phyloP scores from a whole-genome alignment of 2,888 invertebrate species.

The Stenotaenia linearis region DNA sequence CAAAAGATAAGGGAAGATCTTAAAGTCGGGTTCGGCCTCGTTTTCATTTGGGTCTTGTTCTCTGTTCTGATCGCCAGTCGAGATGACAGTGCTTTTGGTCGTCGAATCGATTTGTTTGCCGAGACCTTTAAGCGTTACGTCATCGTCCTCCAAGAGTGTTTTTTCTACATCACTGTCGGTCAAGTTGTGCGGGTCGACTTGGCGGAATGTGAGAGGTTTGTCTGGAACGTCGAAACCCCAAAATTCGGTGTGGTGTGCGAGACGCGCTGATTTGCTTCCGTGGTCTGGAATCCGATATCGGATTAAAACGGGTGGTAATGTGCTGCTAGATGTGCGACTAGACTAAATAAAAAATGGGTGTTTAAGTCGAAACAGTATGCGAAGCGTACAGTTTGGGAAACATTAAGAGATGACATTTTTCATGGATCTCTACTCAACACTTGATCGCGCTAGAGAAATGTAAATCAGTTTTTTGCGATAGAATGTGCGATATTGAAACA shows the following conservation, averaged over 20 bases:
- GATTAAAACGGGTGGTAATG: not conserved
- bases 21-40: not conserved
- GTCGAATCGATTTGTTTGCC: not conserved
- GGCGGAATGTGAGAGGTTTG: not conserved
- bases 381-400: too few species aligned
- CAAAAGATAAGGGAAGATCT: conserved; percentile 27
- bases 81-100: not conserved
- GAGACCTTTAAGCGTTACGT: not conserved
- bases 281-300: not conserved
- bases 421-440: too few species aligned
- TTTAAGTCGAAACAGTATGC: too few species aligned
- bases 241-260: not conserved
- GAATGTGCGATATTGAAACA: too few species aligned
- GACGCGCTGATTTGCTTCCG: not conserved
- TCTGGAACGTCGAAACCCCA: conserved; percentile 1
- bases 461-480: too few species aligned
- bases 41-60: not conserved
- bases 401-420: too few species aligned
- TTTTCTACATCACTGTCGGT: not conserved
- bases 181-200: not conserved
- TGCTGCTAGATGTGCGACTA: not conserved
- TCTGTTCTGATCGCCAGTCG: not conserved
- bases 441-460: too few species aligned
- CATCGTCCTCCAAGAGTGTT: not conserved
- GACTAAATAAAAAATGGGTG: not conserved